Evolutionary conservation across 2,888 invertebrate species (phyloP).

Genomic region (Leucophora obtusa): DNA sequence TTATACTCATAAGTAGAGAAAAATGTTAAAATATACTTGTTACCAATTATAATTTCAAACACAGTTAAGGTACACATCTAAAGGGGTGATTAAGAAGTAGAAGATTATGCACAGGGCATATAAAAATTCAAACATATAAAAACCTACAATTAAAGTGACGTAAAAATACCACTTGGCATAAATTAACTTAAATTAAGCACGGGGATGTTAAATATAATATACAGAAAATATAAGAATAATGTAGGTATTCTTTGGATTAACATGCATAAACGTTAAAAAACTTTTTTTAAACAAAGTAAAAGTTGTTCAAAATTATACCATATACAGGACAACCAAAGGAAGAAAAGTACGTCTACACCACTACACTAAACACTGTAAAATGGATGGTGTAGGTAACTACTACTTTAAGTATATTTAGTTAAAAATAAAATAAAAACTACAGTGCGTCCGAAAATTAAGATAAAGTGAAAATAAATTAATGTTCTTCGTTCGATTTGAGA

Average conservation of each 20-base stretch:
- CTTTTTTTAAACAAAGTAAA: conserved; percentile 65
- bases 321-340: conserved; percentile 25
- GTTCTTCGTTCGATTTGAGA: too few relatives aligned
- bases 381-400: conserved; percentile 37
- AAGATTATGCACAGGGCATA: conserved; percentile 28
- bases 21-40: conserved; percentile 1
- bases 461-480: too few relatives aligned
- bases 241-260: conserved; percentile 67
- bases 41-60: conserved; percentile 57
- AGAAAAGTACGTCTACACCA: not conserved
- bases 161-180: conserved; percentile 66
- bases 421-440: too few relatives aligned
- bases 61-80: conserved; percentile 25
- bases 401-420: conserved; percentile 42
- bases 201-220: conserved; percentile 12
- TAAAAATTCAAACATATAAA: conserved; percentile 22
- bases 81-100: conserved; percentile 23
- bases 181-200: conserved; percentile 59
- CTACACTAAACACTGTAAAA: not conserved
- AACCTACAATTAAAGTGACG: conserved; percentile 59
- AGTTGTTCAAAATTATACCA: conserved; percentile 27
- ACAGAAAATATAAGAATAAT: conserved; percentile 4
- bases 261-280: conserved; percentile 75
- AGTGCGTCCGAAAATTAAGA: too few relatives aligned
- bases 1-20: conserved; percentile 2